These are phyloP conservation scores for Crioceris asparagi DNA, from an alignment of 2,888 invertebrate species.

Conservation along the genomic window DNA sequence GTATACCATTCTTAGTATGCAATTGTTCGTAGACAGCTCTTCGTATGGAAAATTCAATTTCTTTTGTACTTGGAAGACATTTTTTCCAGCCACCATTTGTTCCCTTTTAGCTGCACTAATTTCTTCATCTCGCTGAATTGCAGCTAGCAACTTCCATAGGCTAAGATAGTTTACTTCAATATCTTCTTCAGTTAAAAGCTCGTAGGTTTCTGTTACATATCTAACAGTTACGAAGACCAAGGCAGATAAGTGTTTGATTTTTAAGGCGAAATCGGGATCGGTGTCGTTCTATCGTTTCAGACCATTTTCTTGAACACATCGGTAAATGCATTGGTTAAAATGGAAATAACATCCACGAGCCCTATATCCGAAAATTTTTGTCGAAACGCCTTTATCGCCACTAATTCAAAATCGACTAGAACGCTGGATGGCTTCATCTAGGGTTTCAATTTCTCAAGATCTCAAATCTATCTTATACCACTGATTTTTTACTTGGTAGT, in stretches of 20 bases:
- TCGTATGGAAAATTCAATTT: not conserved
- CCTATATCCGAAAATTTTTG: not conserved
- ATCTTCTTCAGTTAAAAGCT: not conserved
- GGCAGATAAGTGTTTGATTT: not conserved
- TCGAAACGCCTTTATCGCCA: not conserved
- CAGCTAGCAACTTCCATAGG: constrained; percentile 1
- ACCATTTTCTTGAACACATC: not conserved
- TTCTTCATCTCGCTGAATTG: too few relatives aligned
- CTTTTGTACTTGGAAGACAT: not conserved
- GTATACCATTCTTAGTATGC: too few relatives aligned
- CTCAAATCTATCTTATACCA: not conserved
- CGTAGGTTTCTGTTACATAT: not conserved
- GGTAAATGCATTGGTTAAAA: constrained; percentile 4
- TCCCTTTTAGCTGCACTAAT: too few relatives aligned
- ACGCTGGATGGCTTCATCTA: not conserved
- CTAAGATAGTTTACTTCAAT: not conserved
- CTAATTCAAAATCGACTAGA: constrained; percentile 1
- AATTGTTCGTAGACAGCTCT: not conserved
- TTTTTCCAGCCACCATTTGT: too few relatives aligned
- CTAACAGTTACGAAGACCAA: not conserved
- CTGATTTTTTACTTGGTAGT: not conserved
- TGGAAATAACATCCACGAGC: not conserved
- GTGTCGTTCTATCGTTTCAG: not conserved
- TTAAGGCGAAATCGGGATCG: constrained; percentile 1
- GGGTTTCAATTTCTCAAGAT: not conserved